phyloP scores from a whole-genome alignment of 2,797 vertebrate genomes.

The Pseudomugil gertrudae region DNA sequence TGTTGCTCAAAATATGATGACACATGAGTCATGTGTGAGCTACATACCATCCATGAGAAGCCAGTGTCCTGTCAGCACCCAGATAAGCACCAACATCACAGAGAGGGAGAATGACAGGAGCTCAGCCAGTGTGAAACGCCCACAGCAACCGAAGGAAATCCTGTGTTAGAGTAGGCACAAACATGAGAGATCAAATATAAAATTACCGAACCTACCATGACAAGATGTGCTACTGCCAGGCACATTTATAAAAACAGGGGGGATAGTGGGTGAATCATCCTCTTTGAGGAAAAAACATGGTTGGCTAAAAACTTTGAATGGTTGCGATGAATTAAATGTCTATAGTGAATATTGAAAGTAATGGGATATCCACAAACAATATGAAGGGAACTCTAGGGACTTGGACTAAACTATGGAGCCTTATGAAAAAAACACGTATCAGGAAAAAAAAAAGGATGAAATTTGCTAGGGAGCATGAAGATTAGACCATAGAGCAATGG shows the following conservation, averaged over 20 bases:
- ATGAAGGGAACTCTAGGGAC: too few species aligned
- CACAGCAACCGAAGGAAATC: conserved; percentile 99
- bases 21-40: conserved; percentile 5
- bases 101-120: conserved; percentile 96
- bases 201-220: background rate
- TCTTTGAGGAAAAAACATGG: too few species aligned
- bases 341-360: too few species aligned
- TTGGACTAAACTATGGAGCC: too few species aligned
- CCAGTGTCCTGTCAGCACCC: conserved; percentile 99
- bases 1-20: background rate
- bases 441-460: too few species aligned
- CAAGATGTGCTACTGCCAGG: background rate
- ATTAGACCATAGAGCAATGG: too few species aligned
- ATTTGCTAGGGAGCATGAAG: too few species aligned
- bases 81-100: conserved; percentile 97
- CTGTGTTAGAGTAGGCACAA: conserved; percentile 68
- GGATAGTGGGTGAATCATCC: too few species aligned
- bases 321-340: too few species aligned
- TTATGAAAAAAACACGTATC: too few species aligned
- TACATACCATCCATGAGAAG: conserved; percentile 97
- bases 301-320: too few species aligned
- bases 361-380: too few species aligned
- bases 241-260: background rate
- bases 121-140: conserved; percentile 97
- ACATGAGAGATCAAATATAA: background rate